These are phyloP conservation scores for Corythornis leucogaster DNA, from an alignment of 2,797 vertebrate species.

Conservation along the genomic window DNA sequence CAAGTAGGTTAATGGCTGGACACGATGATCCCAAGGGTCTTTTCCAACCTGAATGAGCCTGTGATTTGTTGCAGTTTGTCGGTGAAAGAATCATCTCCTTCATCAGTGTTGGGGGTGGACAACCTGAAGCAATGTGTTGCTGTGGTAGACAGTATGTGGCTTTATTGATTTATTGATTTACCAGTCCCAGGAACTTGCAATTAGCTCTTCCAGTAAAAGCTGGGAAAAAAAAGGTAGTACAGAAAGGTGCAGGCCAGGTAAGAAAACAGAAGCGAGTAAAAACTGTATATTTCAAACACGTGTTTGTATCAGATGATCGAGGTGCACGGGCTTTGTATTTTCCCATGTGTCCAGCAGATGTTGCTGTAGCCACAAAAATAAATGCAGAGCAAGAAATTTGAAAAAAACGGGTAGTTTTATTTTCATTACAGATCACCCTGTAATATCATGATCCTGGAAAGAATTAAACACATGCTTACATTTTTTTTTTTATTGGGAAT, in stretches of 20 bases:
- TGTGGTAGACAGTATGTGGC: neutral
- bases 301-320: neutral
- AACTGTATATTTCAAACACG: neutral
- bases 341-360: slow-evolving; percentile 66
- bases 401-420: neutral
- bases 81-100: neutral
- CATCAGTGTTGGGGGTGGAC: neutral
- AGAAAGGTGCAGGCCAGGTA: neutral
- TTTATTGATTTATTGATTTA: neutral
- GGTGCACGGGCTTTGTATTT: neutral
- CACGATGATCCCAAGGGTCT: too few species aligned
- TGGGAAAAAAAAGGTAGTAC: neutral
- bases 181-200: neutral
- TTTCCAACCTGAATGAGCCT: too few species aligned
- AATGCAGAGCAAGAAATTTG: neutral
- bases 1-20: too few species aligned
- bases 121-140: neutral
- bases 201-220: neutral
- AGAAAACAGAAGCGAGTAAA: neutral
- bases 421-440: slow-evolving; percentile 2
- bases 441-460: neutral
- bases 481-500: neutral
- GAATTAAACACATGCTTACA: neutral
- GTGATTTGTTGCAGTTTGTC: neutral
- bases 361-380: slow-evolving; percentile 59